Conservation (phyloP, 2,888 invertebrate species). For the Microctonus aethiopoides region DNA sequence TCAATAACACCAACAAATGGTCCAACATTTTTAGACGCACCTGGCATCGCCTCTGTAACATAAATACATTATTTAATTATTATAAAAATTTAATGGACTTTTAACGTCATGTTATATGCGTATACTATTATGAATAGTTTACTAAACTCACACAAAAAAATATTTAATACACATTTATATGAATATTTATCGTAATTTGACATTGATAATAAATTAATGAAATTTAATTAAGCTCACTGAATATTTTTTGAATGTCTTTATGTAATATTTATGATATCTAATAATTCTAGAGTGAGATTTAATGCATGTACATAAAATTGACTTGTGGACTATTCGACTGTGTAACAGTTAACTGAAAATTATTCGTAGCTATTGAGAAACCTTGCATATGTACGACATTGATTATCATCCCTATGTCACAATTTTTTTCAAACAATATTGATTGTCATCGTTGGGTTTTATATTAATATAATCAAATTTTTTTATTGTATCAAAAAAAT, state of each 20-base stretch:
- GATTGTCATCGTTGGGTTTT: background rate
- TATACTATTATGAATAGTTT: too few species aligned
- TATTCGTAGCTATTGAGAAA: background rate
- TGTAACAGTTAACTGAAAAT: background rate
- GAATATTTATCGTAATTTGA: background rate
- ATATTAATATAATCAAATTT: background rate
- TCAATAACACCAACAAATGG: constrained; percentile 90
- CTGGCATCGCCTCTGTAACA: constrained; percentile 54
- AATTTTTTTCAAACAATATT: background rate
- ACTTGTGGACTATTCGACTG: background rate
- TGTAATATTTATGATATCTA: too few species aligned
- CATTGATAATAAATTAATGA: too few species aligned
- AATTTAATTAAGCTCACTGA: too few species aligned
- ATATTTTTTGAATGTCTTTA: too few species aligned
- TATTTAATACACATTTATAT: background rate
- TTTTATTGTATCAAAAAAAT: background rate
- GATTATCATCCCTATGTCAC: background rate
- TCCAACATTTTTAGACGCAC: constrained; percentile 53
- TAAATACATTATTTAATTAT: background rate
- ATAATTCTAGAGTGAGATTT: too few species aligned
- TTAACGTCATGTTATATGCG: too few species aligned
- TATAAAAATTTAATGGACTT: background rate
- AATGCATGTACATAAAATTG: background rate
- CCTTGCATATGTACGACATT: background rate
- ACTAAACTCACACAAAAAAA: background rate